A percentile compares a stretch with the other conserved stretches of the same genome.
phyloP scores from a whole-genome alignment of 2,797 vertebrate genomes.

The Simalia tracyae region DNA sequence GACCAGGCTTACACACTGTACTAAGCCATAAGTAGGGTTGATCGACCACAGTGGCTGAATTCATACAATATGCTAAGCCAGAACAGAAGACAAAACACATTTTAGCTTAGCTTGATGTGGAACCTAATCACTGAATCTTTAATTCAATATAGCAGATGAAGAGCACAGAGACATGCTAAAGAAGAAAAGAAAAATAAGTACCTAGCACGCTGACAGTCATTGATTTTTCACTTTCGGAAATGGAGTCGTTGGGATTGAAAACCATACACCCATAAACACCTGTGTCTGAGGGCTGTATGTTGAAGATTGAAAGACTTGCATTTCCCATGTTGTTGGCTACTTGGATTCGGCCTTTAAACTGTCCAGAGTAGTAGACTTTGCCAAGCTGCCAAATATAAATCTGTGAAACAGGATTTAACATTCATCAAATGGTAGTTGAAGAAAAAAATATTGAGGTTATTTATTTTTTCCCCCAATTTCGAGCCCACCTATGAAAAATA shows the following conservation, averaged over 20 bases:
- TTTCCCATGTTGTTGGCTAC: constrained; percentile 73
- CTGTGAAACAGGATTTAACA: constrained; percentile 65
- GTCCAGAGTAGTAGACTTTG: constrained; percentile 48
- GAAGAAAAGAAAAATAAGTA: constrained; percentile 50
- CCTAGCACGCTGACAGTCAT: constrained; percentile 77
- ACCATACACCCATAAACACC: constrained; percentile 84
- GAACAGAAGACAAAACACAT: not conserved
- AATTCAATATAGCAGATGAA: not conserved
- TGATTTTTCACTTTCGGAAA: constrained; percentile 69
- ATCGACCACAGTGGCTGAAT: not conserved
- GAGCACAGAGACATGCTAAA: not conserved
- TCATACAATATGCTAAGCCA: not conserved
- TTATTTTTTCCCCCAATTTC: not conserved
- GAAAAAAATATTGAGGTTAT: not conserved
- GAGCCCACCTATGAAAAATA: not conserved
- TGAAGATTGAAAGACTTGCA: constrained; percentile 80
- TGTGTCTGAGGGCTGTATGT: constrained; percentile 79
- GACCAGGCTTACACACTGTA: not conserved
- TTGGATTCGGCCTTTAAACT: constrained; percentile 73
- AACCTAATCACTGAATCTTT: not conserved
- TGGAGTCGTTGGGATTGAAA: constrained; percentile 76
- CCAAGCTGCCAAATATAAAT: constrained; percentile 72
- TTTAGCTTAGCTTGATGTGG: not conserved
- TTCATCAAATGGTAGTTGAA: constrained; percentile 32
- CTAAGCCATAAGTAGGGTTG: not conserved